Percentiles rank a stretch among this genome's conserved stretches.
These are phyloP conservation scores for Silurus glanis DNA, from an alignment of 2,113 vertebrate genomes.

Conservation along the genomic window DNA sequence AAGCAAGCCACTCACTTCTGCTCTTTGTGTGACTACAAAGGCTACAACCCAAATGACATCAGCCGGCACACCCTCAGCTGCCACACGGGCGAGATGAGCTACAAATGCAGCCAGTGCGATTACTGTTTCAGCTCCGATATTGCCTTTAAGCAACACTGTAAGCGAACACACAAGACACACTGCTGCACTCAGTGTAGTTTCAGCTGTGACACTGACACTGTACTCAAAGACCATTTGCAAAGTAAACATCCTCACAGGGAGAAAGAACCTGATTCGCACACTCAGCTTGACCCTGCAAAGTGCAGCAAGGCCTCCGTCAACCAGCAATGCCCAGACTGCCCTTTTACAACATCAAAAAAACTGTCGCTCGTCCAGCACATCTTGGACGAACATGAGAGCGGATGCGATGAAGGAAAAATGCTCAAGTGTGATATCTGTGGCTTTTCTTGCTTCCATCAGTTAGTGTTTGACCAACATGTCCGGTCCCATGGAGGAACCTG, in stretches of 20 bases:
- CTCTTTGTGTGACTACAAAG: slow-evolving; percentile 83
- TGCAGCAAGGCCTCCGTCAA: slow-evolving; percentile 77
- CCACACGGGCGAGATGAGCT: slow-evolving; percentile 78
- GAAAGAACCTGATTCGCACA: slow-evolving; percentile 66
- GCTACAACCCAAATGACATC: slow-evolving; percentile 86
- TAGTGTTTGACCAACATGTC: slow-evolving; percentile 90
- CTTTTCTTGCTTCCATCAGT: slow-evolving; percentile 83
- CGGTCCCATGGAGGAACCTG: slow-evolving; percentile 88
- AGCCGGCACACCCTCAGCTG: slow-evolving; percentile 85
- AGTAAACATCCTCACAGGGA: slow-evolving; percentile 71
- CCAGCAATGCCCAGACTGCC: slow-evolving; percentile 83
- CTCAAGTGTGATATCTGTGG: slow-evolving; percentile 83
- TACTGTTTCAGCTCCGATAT: slow-evolving; percentile 86
- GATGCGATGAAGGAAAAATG: slow-evolving; percentile 63
- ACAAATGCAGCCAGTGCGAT: slow-evolving; percentile 78
- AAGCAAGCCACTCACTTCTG: slow-evolving; percentile 88
- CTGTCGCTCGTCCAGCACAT: slow-evolving; percentile 84
- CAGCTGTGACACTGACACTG: slow-evolving; percentile 72
- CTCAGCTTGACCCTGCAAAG: slow-evolving; percentile 72
- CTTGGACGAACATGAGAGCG: slow-evolving; percentile 78
- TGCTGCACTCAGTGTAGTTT: slow-evolving; percentile 79
- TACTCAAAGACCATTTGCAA: slow-evolving; percentile 78
- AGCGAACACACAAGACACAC: slow-evolving; percentile 73
- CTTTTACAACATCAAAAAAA: slow-evolving; percentile 80
- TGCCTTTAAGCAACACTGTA: slow-evolving; percentile 85